Percentiles rank a stretch among this genome's conserved stretches.
Conservation (phyloP, 1,140 invertebrate genomes). For the Nilaparvata lugens region DNA sequence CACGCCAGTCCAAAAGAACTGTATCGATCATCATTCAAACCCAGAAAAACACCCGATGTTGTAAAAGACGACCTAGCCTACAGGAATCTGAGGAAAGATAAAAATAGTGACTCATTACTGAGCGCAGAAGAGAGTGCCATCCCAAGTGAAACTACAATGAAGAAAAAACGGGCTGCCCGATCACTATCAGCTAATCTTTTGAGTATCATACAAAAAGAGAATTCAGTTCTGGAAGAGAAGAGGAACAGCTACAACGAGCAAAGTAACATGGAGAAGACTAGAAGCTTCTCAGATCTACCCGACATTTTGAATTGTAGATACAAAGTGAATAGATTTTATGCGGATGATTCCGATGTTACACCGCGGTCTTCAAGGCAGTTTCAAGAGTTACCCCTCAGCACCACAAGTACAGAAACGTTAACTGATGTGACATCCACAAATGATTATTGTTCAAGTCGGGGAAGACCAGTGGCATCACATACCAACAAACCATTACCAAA, state of each 20-base stretch:
- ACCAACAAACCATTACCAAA: not conserved
- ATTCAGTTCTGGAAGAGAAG: constrained; percentile 11
- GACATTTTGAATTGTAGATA: constrained; percentile 15
- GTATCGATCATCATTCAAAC: constrained; percentile 48
- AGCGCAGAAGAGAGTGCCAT: constrained; percentile 11
- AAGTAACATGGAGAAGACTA: constrained; percentile 30
- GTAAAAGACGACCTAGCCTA: constrained; percentile 81
- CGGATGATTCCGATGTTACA: constrained; percentile 10
- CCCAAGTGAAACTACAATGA: constrained; percentile 25
- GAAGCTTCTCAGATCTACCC: constrained; percentile 31
- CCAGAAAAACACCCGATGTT: constrained; percentile 63
- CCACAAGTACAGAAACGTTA: constrained; percentile 25
- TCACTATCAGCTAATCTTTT: constrained; percentile 74
- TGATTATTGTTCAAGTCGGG: not conserved
- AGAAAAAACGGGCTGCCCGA: constrained; percentile 63
- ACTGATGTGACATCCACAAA: constrained; percentile 15
- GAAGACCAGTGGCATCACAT: not conserved
- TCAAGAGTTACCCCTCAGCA: constrained; percentile 11
- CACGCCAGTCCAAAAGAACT: constrained; percentile 55
- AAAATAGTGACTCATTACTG: constrained; percentile 33
- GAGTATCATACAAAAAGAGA: constrained; percentile 37
- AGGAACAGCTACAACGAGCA: constrained; percentile 22
- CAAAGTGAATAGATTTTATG: not conserved
- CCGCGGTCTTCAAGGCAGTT: not conserved
- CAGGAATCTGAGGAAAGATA: constrained; percentile 71